Evolutionary conservation across 2,797 vertebrate species (phyloP).

Genomic region (Enteromius fasciolatus): DNA sequence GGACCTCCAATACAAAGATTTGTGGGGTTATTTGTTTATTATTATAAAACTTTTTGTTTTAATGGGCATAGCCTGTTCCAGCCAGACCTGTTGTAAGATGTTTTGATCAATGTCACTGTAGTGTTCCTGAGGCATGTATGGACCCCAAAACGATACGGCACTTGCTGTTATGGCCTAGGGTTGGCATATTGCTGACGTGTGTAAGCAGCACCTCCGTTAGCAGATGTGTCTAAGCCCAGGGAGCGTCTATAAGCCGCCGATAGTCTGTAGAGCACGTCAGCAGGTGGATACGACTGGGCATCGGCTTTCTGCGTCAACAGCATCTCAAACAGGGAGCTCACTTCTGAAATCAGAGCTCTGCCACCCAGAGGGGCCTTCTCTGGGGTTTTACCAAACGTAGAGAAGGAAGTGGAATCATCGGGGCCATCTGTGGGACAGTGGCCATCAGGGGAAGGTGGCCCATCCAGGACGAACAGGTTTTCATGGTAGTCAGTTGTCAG

Average conservation of each 20-base stretch:
- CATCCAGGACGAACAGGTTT: slow-evolving; percentile 84
- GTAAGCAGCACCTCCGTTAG: slow-evolving; percentile 23
- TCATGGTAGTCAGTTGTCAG: slow-evolving; percentile 87
- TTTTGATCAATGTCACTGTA: not conserved
- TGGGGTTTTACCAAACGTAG: slow-evolving; percentile 89
- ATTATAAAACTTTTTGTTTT: not conserved
- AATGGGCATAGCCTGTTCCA: slow-evolving; percentile 46
- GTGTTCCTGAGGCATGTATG: not conserved
- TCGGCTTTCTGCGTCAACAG: slow-evolving; percentile 87
- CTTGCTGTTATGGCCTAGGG: slow-evolving; percentile 7
- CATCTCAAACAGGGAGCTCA: slow-evolving; percentile 92
- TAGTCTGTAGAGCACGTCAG: slow-evolving; percentile 86
- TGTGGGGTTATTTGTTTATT: not conserved
- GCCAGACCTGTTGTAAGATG: slow-evolving; percentile 36
- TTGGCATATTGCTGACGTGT: slow-evolving; percentile 24
- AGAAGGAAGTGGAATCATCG: slow-evolving; percentile 84
- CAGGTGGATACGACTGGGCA: slow-evolving; percentile 74
- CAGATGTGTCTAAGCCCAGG: slow-evolving; percentile 76
- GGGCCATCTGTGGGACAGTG: slow-evolving; percentile 60
- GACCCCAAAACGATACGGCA: not conserved
- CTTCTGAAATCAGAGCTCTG: slow-evolving; percentile 88
- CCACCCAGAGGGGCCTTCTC: slow-evolving; percentile 79
- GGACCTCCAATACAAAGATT: not conserved
- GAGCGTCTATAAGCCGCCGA: slow-evolving; percentile 82
- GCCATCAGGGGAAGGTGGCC: slow-evolving; percentile 64